phyloP scores from a whole-genome alignment of 2,113 vertebrate species.

The Manacus vitellinus region DNA sequence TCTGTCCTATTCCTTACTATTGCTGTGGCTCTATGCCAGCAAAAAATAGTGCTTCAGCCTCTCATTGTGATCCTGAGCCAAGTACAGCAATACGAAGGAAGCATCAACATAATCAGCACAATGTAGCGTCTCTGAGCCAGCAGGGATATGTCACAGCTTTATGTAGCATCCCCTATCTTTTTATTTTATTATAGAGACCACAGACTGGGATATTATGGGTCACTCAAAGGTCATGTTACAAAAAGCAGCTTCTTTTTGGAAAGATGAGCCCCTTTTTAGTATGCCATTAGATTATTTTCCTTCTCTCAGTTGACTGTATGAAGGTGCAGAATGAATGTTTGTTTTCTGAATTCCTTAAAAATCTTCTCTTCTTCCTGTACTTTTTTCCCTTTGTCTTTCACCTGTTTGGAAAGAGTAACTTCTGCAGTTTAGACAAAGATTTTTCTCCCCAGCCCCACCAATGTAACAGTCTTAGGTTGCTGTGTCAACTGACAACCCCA shows the following conservation, averaged over 20 bases:
- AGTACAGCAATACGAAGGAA: slow-evolving; percentile 77
- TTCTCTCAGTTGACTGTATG: slow-evolving; percentile 3
- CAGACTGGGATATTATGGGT: slow-evolving; percentile 72
- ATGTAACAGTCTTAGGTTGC: background rate
- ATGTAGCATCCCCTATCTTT: slow-evolving; percentile 66
- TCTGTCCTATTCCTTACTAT: slow-evolving; percentile 15
- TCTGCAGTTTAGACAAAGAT: background rate
- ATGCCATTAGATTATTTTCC: slow-evolving; percentile 47
- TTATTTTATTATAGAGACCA: slow-evolving; percentile 76
- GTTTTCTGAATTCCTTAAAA: slow-evolving; percentile 28
- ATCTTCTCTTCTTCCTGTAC: background rate
- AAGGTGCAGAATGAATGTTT: slow-evolving; percentile 26
- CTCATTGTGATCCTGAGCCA: slow-evolving; percentile 75
- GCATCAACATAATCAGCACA: slow-evolving; percentile 75
- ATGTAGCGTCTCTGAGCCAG: slow-evolving; percentile 71
- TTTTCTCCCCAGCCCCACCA: background rate
- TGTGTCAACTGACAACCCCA: background rate
- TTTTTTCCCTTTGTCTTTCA: background rate
- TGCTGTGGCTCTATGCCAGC: slow-evolving; percentile 62
- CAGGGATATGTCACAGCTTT: slow-evolving; percentile 73
- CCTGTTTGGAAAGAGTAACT: background rate
- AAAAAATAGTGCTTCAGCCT: slow-evolving; percentile 64
- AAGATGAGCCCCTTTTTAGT: slow-evolving; percentile 42
- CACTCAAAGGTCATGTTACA: slow-evolving; percentile 67
- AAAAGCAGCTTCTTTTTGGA: slow-evolving; percentile 63